These are phyloP conservation scores for Drosophila pandora DNA, from an alignment of 1,140 invertebrate genomes.

Conservation along the genomic window DNA sequence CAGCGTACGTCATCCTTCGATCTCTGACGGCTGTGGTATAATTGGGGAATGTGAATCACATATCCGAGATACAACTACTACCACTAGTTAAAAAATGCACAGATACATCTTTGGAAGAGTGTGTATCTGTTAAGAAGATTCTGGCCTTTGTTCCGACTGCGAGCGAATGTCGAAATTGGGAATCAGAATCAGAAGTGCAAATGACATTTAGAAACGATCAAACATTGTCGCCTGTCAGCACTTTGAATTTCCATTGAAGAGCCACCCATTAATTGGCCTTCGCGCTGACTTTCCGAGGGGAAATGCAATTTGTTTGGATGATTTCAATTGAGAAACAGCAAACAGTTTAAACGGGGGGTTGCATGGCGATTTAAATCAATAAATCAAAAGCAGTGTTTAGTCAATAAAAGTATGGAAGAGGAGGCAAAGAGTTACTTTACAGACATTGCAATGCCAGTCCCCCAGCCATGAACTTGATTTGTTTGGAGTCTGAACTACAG, in stretches of 20 bases:
- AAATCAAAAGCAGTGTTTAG: conserved; percentile 59
- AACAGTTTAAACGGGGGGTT: conserved; percentile 18
- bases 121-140: conserved; percentile 10
- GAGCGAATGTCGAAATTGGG: conserved; percentile 34
- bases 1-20: conserved; percentile 55
- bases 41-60: conserved; percentile 59
- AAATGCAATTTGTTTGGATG: conserved; percentile 57
- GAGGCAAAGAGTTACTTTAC: background rate
- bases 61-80: conserved; percentile 19
- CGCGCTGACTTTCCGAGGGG: conserved; percentile 19
- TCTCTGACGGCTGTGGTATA: conserved; percentile 31
- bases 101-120: conserved; percentile 1
- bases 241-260: conserved; percentile 49
- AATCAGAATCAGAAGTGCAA: conserved; percentile 27
- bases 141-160: conserved; percentile 24
- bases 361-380: conserved; percentile 60
- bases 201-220: conserved; percentile 47
- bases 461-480: background rate
- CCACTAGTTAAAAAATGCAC: conserved; percentile 9
- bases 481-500: background rate
- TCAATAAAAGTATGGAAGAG: conserved; percentile 52
- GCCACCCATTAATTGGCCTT: conserved; percentile 65
- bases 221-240: conserved; percentile 67
- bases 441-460: background rate
- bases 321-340: conserved; percentile 51